Base-by-base conservation (phyloP, 2,888 invertebrate species). In the Acronicta aceris region DNA sequence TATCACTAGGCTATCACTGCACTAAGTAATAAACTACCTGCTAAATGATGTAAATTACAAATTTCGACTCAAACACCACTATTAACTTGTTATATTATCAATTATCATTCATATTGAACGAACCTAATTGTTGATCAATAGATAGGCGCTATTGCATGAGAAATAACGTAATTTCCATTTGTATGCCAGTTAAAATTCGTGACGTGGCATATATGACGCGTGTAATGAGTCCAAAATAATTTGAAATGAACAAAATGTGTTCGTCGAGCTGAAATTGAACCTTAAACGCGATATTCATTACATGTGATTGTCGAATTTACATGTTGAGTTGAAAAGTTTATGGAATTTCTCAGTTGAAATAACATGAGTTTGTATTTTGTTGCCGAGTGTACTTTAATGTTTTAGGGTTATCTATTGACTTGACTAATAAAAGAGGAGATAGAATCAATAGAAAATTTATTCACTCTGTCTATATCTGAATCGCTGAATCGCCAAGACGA, bases 171-270 rank as follows among this genome's bases (percentile, higher is more conserved):
- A 53, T 62, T 36, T 33, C 27, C 13, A 17, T 47, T 36, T 16
- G 25, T 2, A 36, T 25, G 21, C 36, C 12, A 7, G 16, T 61
- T 64, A 55, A 71, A 63, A 55, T 56, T 53, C 66, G 55, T 70
- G 66, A 53, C 58, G 21, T 42, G 10, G 45, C 60, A 57, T 48
- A 33, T 50, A 47, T 13, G 56, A 61, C 30, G 40, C 60, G 54
- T 56, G 36, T 59, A 76, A 73, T 65, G 48, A 56, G 48, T 62
- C 17, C 48, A 59, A 65, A 70, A 66, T 70, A 64, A 74, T 73
- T 56, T 65, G 49, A 47, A 59, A 41, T 21, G 60, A 52, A 62
- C 36, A 58, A 68, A 21, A 60, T 57, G 62, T 61, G 40, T 43
- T 59, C 45, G 38, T 33, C 41, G 56, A 15, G 8, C 17, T 55